phyloP scores from a whole-genome alignment of 2,888 invertebrate genomes.

The Gortyna flavago region DNA sequence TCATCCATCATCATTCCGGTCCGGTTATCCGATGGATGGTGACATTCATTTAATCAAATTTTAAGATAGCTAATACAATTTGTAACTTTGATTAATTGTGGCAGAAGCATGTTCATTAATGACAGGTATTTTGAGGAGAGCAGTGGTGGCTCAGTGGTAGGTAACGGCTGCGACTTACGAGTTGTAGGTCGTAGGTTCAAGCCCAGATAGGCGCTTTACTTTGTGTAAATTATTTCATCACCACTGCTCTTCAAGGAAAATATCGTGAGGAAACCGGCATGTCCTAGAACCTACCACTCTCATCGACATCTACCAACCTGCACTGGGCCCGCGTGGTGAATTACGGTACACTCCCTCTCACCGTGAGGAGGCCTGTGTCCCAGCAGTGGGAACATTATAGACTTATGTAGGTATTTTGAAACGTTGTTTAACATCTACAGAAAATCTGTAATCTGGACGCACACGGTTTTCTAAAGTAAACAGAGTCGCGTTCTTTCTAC shows the following conservation, averaged over 20 bases:
- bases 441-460: constrained; percentile 18
- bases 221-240: not conserved
- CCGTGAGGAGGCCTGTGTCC: too few relatives aligned
- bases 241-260: not conserved
- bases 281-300: not conserved
- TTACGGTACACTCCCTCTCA: too few relatives aligned
- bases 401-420: constrained; percentile 24
- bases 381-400: not conserved
- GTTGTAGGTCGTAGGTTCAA: not conserved
- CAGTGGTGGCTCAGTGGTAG: not conserved
- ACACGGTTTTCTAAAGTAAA: constrained; percentile 3
- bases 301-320: not conserved
- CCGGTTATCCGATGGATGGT: constrained; percentile 67
- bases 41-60: constrained; percentile 77
- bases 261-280: not conserved
- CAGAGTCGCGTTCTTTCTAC: constrained; percentile 16
- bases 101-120: constrained; percentile 31
- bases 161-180: not conserved
- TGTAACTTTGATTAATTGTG: constrained; percentile 73
- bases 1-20: constrained; percentile 72
- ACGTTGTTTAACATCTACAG: constrained; percentile 2
- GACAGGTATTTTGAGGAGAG: constrained; percentile 21
- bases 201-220: not conserved
- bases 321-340: not conserved
- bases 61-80: constrained; percentile 73